A percentile compares a stretch with the other conserved stretches of the same genome.
phyloP scores from a whole-genome alignment of 2,888 invertebrate genomes.

The Operophtera brumata region DNA sequence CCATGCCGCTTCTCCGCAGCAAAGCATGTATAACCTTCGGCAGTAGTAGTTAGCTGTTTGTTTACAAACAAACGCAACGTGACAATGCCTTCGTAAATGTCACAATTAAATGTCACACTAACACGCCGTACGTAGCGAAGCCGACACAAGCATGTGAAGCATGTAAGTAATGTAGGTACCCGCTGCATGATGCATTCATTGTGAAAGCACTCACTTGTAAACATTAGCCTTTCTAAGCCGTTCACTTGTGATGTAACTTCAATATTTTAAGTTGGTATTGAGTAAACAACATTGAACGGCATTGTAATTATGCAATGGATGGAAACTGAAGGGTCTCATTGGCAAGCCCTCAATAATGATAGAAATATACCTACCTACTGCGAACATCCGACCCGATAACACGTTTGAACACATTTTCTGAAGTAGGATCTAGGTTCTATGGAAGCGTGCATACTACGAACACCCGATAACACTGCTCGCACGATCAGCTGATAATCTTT shows the following conservation, averaged over 20 bases:
- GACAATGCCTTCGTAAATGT: slow-evolving; percentile 50
- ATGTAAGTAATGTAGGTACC: background rate
- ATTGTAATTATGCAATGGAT: background rate
- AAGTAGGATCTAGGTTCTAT: too few species aligned
- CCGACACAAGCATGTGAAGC: slow-evolving; percentile 24
- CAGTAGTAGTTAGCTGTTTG: slow-evolving; percentile 38
- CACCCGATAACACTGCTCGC: too few species aligned
- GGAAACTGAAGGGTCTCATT: too few species aligned
- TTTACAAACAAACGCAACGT: slow-evolving; percentile 64
- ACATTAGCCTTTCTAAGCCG: slow-evolving; percentile 22
- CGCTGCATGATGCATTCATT: slow-evolving; percentile 31
- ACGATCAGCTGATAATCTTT: too few species aligned
- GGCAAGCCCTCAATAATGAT: too few species aligned
- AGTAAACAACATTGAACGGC: slow-evolving; percentile 15
- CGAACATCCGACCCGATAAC: too few species aligned
- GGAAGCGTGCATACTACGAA: too few species aligned
- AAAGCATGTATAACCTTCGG: slow-evolving; percentile 44
- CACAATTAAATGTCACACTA: slow-evolving; percentile 9
- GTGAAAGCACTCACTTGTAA: slow-evolving; percentile 28
- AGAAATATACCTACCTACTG: too few species aligned
- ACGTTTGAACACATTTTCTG: too few species aligned
- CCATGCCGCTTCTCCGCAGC: slow-evolving; percentile 28
- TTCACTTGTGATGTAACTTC: slow-evolving; percentile 1
- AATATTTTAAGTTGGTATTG: slow-evolving; percentile 7
- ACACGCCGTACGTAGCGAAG: slow-evolving; percentile 20